phyloP scores from a whole-genome alignment of 2,113 vertebrate genomes.

The Cisticola juncidis region DNA sequence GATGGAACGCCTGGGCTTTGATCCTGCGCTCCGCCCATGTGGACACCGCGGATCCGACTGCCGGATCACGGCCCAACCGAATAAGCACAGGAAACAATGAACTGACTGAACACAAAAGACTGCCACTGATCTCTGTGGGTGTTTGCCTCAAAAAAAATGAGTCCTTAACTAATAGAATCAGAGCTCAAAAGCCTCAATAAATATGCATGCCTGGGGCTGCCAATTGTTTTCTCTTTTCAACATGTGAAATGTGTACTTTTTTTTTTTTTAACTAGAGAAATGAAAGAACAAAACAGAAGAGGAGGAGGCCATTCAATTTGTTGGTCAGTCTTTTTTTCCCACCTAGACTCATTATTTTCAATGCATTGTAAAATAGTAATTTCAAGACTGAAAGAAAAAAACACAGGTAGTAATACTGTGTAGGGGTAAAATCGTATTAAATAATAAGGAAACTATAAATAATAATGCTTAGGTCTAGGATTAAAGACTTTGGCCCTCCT shows the following conservation, averaged over 20 bases:
- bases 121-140: conserved; percentile 45
- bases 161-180: background rate
- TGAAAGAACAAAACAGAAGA: background rate
- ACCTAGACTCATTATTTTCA: background rate
- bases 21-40: background rate
- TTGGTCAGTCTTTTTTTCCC: background rate
- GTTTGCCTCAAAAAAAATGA: conserved; percentile 15
- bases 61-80: accelerated
- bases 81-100: conserved; percentile 2
- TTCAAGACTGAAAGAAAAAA: background rate
- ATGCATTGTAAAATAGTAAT: background rate
- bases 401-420: background rate
- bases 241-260: background rate
- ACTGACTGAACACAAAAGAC: background rate
- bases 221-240: conserved; percentile 21
- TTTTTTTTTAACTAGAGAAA: background rate
- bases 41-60: background rate
- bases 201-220: background rate
- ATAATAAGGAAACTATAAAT: background rate
- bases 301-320: background rate
- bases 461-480: background rate
- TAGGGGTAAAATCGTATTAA: background rate
- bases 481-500: background rate
- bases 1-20: background rate
- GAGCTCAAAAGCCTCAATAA: background rate